These are phyloP conservation scores for Pilophorus perplexus DNA, from an alignment of 2,888 invertebrate species.

Conservation along the genomic window DNA sequence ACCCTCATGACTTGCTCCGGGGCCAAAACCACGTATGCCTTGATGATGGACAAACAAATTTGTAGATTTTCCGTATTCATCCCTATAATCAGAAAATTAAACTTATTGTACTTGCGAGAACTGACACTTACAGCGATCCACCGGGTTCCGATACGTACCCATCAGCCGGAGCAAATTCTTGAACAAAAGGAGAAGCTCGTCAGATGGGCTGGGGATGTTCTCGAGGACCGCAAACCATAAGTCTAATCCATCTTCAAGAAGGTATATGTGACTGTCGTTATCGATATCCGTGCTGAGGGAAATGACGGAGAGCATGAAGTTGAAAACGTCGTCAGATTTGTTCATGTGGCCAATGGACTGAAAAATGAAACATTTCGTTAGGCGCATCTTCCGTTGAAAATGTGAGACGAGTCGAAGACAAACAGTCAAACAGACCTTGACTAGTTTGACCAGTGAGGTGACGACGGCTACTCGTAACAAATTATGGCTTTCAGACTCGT, in stretches of 20 bases:
- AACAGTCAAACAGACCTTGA: slow-evolving; percentile 62
- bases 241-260: slow-evolving; percentile 87
- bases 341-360: slow-evolving; percentile 55
- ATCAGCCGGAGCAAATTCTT: slow-evolving; percentile 71
- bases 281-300: slow-evolving; percentile 72
- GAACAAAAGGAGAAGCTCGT: slow-evolving; percentile 66
- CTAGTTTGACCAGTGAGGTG: slow-evolving; percentile 78
- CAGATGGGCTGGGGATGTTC: slow-evolving; percentile 63
- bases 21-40: slow-evolving; percentile 76
- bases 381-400: slow-evolving; percentile 19
- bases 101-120: too few relatives aligned
- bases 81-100: slow-evolving; percentile 57
- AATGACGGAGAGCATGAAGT: slow-evolving; percentile 63
- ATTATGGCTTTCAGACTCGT: slow-evolving; percentile 79
- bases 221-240: slow-evolving; percentile 84
- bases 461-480: slow-evolving; percentile 90
- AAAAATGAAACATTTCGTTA: slow-evolving; percentile 16
- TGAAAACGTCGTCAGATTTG: slow-evolving; percentile 55
- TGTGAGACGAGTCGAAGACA: too few relatives aligned
- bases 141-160: slow-evolving; percentile 61
- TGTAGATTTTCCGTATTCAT: slow-evolving; percentile 67
- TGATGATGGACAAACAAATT: slow-evolving; percentile 74
- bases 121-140: too few relatives aligned
- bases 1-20: slow-evolving; percentile 69
- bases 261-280: slow-evolving; percentile 72